phyloP scores from a whole-genome alignment of 2,113 vertebrate species.

The Thunnus maccoyii region DNA sequence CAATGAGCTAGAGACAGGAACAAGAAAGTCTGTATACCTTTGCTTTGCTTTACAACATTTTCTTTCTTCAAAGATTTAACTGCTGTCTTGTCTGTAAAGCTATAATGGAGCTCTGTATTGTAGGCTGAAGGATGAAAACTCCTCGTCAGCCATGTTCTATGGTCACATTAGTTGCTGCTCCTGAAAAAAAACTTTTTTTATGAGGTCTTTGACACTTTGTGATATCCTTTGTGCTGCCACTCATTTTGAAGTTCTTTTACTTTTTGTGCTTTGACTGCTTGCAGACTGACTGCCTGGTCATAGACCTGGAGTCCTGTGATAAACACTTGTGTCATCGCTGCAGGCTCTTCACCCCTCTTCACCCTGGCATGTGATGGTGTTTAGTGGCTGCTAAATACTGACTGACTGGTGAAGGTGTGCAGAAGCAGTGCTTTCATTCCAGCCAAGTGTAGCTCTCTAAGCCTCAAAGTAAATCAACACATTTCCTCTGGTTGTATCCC shows the following conservation, averaged over 20 bases:
- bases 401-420: constrained; percentile 44
- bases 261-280: constrained; percentile 18
- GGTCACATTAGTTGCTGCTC: not conserved
- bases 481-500: constrained; percentile 41
- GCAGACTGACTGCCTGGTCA: constrained; percentile 17
- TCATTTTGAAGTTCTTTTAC: constrained; percentile 7
- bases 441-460: constrained; percentile 33
- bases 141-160: not conserved
- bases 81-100: not conserved
- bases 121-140: not conserved
- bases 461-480: constrained; percentile 40
- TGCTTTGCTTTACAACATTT: not conserved
- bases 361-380: constrained; percentile 43
- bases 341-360: constrained; percentile 43
- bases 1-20: not conserved
- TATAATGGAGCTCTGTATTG: not conserved
- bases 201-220: constrained; percentile 22
- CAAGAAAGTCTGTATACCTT: not conserved
- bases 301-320: constrained; percentile 25
- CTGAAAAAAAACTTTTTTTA: not conserved
- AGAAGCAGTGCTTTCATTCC: constrained; percentile 11
- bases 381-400: constrained; percentile 56
- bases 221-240: constrained; percentile 1
- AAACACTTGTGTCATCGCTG: constrained; percentile 32
- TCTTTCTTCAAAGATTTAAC: not conserved